Conservation (phyloP, 2,888 invertebrate genomes). For the Thera obeliscata region DNA sequence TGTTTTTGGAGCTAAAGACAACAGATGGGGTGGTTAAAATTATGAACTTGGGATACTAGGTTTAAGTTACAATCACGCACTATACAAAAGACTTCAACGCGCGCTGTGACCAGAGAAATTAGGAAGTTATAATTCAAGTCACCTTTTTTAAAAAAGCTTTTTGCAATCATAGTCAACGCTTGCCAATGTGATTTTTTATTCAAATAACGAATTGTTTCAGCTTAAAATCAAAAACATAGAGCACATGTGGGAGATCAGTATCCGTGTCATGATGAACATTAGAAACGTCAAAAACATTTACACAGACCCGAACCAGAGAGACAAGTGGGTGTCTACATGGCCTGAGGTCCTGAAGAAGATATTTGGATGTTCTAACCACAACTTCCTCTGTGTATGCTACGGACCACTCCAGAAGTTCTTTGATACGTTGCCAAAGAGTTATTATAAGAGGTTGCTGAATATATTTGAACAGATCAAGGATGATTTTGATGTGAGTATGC, state of each 20-base stretch:
- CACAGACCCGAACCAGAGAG: constrained; percentile 85
- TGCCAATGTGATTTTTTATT: too few relatives aligned
- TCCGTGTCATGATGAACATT: constrained; percentile 85
- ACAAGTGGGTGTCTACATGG: constrained; percentile 85
- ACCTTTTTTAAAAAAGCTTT: too few relatives aligned
- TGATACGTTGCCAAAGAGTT: constrained; percentile 83
- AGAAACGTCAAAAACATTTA: constrained; percentile 87
- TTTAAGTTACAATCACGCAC: too few relatives aligned
- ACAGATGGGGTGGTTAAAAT: too few relatives aligned
- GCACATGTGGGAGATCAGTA: constrained; percentile 86
- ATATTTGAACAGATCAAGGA: constrained; percentile 85
- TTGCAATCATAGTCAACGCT: too few relatives aligned
- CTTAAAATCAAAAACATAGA: constrained; percentile 86
- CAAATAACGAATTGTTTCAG: constrained; percentile 55
- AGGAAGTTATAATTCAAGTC: too few relatives aligned
- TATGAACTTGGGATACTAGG: too few relatives aligned
- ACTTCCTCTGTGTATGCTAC: constrained; percentile 86
- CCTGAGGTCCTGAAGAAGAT: constrained; percentile 87
- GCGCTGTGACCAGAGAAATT: not conserved
- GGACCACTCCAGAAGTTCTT: constrained; percentile 86
- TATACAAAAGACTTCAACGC: constrained; percentile 21
- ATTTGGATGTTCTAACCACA: constrained; percentile 86
- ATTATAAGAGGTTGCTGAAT: constrained; percentile 79
- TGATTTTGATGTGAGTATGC: constrained; percentile 81
- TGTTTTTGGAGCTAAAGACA: too few relatives aligned